These are phyloP conservation scores for Ligdia adustata DNA, from an alignment of 2,888 invertebrate genomes.

Conservation along the genomic window DNA sequence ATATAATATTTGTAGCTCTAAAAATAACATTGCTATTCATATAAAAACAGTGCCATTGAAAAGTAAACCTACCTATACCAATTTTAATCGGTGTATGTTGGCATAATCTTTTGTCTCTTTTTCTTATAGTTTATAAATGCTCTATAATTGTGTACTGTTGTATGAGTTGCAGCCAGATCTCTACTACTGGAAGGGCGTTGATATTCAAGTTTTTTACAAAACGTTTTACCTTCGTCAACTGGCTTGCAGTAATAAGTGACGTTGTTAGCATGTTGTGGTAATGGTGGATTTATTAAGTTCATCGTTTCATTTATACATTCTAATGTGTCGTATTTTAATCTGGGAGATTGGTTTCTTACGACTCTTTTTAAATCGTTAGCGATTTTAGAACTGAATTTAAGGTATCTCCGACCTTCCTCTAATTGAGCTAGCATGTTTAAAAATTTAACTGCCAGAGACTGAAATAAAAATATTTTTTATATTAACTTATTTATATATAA, in stretches of 20 bases:
- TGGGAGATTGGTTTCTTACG: conserved; percentile 52
- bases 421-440: conserved; percentile 58
- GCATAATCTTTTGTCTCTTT: conserved; percentile 48
- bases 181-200: conserved; percentile 34
- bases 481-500: too few species aligned
- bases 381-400: conserved; percentile 69
- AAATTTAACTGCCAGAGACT: conserved; percentile 60
- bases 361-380: conserved; percentile 65
- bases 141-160: conserved; percentile 28
- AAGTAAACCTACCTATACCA: conserved; percentile 38
- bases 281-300: conserved; percentile 53
- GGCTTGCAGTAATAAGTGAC: conserved; percentile 56
- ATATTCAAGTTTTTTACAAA: conserved; percentile 39
- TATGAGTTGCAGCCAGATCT: conserved; percentile 18
- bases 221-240: conserved; percentile 60
- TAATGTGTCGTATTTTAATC: conserved; percentile 50
- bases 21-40: not conserved
- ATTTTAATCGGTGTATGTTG: conserved; percentile 47
- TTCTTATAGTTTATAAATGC: conserved; percentile 26
- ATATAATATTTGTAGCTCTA: conserved; percentile 7
- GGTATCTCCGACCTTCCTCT: conserved; percentile 70
- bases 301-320: conserved; percentile 56
- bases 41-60: not conserved
- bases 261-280: conserved; percentile 46
- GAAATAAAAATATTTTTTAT: conserved; percentile 36